These are phyloP conservation scores for Habroteleia sp. DNA, from an alignment of 2,888 invertebrate genomes.

Conservation along the genomic window DNA sequence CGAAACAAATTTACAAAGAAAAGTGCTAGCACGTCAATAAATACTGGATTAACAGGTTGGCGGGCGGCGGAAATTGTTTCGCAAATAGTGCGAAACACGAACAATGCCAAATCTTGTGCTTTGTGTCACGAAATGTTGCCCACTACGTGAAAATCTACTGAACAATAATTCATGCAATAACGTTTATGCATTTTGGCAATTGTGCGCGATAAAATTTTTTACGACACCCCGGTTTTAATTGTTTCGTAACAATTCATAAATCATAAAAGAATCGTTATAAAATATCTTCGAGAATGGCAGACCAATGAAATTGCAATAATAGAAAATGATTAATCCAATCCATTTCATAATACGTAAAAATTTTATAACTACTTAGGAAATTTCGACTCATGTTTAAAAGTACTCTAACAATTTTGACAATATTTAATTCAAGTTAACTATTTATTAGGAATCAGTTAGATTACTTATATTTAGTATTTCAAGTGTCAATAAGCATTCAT, in stretches of 20 bases:
- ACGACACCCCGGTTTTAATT: constrained; percentile 11
- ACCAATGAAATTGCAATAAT: no score
- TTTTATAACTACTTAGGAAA: no score
- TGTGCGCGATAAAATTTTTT: constrained; percentile 13
- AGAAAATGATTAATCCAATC: no score
- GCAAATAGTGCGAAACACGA: constrained; percentile 48
- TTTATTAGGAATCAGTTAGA: no score
- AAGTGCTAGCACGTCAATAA: constrained; percentile 49
- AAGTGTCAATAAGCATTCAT: no score
- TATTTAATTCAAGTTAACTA: no score
- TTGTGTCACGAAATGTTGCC: constrained; percentile 41
- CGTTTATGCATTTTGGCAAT: constrained; percentile 43
- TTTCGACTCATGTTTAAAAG: no score
- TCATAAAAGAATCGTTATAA: constrained; percentile 12
- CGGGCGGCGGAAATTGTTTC: constrained; percentile 44
- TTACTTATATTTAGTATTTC: no score
- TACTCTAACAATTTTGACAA: no score
- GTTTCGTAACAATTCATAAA: constrained; percentile 3
- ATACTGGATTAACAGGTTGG: constrained; percentile 54
- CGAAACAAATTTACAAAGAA: constrained; percentile 44
- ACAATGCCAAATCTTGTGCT: constrained; percentile 55
- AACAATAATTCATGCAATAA: constrained; percentile 51
- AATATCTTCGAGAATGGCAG: no score
- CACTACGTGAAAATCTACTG: constrained; percentile 30
- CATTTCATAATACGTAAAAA: no score